These are phyloP conservation scores for Macrobrachium rosenbergii DNA, from an alignment of 1,140 invertebrate species.

Conservation along the genomic window DNA sequence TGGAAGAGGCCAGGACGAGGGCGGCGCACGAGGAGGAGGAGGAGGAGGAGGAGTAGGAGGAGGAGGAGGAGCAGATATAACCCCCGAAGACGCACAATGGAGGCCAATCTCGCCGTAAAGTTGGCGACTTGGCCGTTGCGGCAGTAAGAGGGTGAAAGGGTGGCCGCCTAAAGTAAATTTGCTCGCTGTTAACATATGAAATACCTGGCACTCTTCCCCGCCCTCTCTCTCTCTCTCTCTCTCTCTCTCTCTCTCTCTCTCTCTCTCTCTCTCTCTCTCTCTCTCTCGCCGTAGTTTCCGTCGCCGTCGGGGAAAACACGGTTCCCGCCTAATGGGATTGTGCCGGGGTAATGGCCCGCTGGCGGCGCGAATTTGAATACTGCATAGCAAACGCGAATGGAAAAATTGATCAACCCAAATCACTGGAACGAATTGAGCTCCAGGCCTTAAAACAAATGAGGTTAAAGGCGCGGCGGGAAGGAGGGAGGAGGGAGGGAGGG, in stretches of 20 bases:
- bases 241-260: conserved; percentile 16
- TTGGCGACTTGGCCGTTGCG: not conserved
- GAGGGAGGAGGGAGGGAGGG: not conserved
- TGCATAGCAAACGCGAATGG: conserved; percentile 62
- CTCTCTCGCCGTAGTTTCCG: not conserved
- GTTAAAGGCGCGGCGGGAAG: conserved; percentile 5
- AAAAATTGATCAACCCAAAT: conserved; percentile 64
- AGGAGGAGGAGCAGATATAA: not conserved
- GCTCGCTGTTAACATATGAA: conserved; percentile 59
- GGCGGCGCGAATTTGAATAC: conserved; percentile 35
- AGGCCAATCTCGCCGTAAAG: conserved; percentile 4
- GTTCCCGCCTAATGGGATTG: no score
- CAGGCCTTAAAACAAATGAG: conserved; percentile 39
- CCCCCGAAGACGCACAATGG: not conserved
- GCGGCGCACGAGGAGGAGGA: not conserved
- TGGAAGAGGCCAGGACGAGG: not conserved
- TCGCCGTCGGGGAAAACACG: not conserved
- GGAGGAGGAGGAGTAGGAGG: not conserved
- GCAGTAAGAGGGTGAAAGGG: conserved; percentile 44
- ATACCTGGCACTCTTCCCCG: conserved; percentile 41
- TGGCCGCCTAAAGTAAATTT: conserved; percentile 55
- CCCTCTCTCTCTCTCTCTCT: not conserved
- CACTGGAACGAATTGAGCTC: conserved; percentile 62
- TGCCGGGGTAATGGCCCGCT: not conserved
- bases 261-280: conserved; percentile 1